phyloP scores from a whole-genome alignment of 2,113 vertebrate species.

The Pygoscelis adeliae region DNA sequence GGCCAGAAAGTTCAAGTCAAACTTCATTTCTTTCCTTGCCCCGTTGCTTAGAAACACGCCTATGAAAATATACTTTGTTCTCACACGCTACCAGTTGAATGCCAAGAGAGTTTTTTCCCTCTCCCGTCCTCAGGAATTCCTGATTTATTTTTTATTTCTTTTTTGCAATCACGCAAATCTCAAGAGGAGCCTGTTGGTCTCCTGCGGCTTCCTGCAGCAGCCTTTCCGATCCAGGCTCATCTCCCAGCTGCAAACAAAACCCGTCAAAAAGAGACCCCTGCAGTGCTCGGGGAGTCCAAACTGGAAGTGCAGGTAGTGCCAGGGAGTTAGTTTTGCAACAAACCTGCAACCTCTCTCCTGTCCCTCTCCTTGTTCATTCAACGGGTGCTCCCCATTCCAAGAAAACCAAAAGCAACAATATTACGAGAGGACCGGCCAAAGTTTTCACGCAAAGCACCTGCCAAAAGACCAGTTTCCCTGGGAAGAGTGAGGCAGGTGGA shows the following conservation, averaged over 20 bases:
- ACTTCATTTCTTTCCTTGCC: constrained; percentile 67
- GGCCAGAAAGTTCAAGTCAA: constrained; percentile 70
- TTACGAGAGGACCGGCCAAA: not conserved
- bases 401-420: not conserved
- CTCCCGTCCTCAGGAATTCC: constrained; percentile 63
- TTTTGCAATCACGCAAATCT: constrained; percentile 7
- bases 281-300: not conserved
- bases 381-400: not conserved
- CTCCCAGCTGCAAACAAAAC: not conserved
- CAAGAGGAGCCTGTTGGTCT: not conserved
- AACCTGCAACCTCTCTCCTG: not conserved
- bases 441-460: constrained; percentile 43
- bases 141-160: constrained; percentile 57
- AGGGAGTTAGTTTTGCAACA: not conserved
- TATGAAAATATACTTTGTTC: constrained; percentile 75
- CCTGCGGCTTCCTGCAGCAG: not conserved
- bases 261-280: constrained; percentile 1
- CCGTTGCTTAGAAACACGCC: constrained; percentile 73
- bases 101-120: constrained; percentile 51
- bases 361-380: not conserved
- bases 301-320: constrained; percentile 25
- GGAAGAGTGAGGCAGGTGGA: not conserved
- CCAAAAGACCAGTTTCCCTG: not conserved
- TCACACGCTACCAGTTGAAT: constrained; percentile 42
- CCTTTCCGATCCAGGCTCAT: not conserved